These are phyloP conservation scores for Chloebia gouldiae DNA, from an alignment of 2,113 vertebrate genomes.

Conservation along the genomic window DNA sequence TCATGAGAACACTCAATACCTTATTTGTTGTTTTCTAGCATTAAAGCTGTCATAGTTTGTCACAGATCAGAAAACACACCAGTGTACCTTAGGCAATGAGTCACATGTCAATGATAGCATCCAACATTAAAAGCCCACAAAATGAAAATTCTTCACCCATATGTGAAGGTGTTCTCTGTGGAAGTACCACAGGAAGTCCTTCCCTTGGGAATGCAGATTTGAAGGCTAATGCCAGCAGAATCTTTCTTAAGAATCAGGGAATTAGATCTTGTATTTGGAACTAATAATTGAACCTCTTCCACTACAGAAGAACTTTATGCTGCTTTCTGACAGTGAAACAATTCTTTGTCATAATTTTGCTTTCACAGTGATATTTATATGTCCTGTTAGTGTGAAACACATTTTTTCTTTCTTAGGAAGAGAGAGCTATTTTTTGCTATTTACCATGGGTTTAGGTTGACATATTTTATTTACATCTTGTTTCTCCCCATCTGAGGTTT, in stretches of 20 bases:
- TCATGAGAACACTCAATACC: background rate
- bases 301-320: background rate
- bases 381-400: background rate
- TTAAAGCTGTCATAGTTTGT: background rate
- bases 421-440: background rate
- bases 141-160: background rate
- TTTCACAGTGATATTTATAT: background rate
- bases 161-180: background rate
- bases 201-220: background rate
- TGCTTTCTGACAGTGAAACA: background rate
- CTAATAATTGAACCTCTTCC: background rate
- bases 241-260: background rate
- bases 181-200: background rate
- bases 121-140: background rate
- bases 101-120: background rate
- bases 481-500: constrained; percentile 36
- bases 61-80: background rate
- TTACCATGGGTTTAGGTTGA: constrained; percentile 10
- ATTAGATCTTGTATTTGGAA: background rate
- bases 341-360: background rate
- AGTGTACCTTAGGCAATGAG: background rate
- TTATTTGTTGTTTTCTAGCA: background rate
- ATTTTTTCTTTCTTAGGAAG: background rate
- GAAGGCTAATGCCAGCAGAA: background rate
- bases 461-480: constrained; percentile 69